phyloP scores from a whole-genome alignment of 2,888 invertebrate genomes.

The Melanostoma mellinum region DNA sequence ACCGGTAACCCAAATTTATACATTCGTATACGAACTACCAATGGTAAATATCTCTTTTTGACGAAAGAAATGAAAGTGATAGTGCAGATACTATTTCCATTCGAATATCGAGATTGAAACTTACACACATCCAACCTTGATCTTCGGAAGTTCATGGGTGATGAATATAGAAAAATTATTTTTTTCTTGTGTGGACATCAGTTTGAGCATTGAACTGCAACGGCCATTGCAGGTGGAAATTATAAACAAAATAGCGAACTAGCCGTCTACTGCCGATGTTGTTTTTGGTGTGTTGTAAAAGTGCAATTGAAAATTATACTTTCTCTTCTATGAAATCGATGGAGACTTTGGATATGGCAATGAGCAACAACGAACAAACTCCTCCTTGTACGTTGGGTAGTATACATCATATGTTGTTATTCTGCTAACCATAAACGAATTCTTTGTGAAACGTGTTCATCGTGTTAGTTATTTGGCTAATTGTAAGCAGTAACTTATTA shows the following conservation, averaged over 20 bases:
- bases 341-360: slow-evolving; percentile 42
- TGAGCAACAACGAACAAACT: slow-evolving; percentile 32
- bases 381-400: not conserved
- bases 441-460: slow-evolving; percentile 31
- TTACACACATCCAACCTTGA: slow-evolving; percentile 68
- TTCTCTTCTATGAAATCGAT: slow-evolving; percentile 65
- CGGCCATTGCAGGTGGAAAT: slow-evolving; percentile 52
- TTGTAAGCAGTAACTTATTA: not conserved
- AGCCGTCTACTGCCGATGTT: slow-evolving; percentile 35
- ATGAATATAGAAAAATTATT: slow-evolving; percentile 36
- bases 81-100: slow-evolving; percentile 37
- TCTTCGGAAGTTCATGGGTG: slow-evolving; percentile 69
- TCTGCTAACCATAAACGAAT: slow-evolving; percentile 22
- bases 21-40: not conserved
- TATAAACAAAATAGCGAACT: slow-evolving; percentile 31
- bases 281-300: slow-evolving; percentile 57
- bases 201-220: slow-evolving; percentile 59
- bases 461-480: slow-evolving; percentile 11
- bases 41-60: slow-evolving; percentile 8
- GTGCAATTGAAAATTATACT: slow-evolving; percentile 60
- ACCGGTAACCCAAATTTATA: slow-evolving; percentile 41
- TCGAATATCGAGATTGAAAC: slow-evolving; percentile 40
- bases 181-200: slow-evolving; percentile 37
- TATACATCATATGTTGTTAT: not conserved
- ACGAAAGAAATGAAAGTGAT: slow-evolving; percentile 63